Evolutionary conservation across 2,113 vertebrate genomes (phyloP).

Genomic region (Grantiella picta): DNA sequence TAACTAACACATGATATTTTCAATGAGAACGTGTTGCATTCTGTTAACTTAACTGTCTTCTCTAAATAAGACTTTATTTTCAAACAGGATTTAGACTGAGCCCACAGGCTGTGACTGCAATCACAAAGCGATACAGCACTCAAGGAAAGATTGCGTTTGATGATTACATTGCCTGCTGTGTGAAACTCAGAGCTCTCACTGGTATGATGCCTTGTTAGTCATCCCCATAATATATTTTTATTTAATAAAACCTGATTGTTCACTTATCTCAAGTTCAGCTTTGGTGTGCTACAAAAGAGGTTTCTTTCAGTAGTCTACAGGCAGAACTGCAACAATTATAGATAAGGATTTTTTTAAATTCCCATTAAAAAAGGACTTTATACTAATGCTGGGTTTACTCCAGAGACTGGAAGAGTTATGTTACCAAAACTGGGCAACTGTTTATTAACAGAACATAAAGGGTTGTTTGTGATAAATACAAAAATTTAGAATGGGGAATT

Average conservation of each 20-base stretch:
- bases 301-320: background rate
- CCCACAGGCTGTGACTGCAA: conserved; percentile 83
- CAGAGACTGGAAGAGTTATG: background rate
- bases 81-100: conserved; percentile 82
- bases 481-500: background rate
- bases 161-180: conserved; percentile 89
- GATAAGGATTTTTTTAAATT: background rate
- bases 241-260: background rate
- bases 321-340: background rate
- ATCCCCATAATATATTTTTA: background rate
- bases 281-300: background rate
- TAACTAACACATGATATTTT: background rate
- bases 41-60: background rate
- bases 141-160: conserved; percentile 87
- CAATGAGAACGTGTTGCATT: background rate
- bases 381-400: background rate
- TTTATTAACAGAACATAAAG: background rate
- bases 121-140: conserved; percentile 84
- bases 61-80: background rate
- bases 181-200: conserved; percentile 87
- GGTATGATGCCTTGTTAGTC: conserved; percentile 78
- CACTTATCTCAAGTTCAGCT: background rate
- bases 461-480: background rate
- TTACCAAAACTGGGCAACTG: background rate
- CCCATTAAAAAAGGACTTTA: background rate